Base-by-base conservation (phyloP, 2,797 vertebrate species). In the Molossus alvarezi region DNA sequence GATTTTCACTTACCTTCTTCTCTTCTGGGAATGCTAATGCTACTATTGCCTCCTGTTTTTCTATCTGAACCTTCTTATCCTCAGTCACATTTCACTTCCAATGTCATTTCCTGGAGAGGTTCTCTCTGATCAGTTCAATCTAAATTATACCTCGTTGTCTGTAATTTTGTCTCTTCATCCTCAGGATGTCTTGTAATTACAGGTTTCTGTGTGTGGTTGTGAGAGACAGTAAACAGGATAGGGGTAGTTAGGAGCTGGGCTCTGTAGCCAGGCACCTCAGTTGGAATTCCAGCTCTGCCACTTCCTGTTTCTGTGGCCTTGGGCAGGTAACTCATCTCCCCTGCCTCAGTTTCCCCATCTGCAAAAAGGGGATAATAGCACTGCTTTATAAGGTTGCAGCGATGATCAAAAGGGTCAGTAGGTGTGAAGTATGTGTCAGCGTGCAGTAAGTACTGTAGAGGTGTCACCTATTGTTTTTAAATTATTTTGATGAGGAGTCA, bases 261-360 rank as follows among this genome's bases (percentile, higher is more conserved):
- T 69, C 69, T 72, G 79, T 37, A 82, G 69, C 60, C 4, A 62
- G 55, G 41, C 29, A 21, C 51, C 48, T 58, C 0, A 8, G 18
- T 9, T 72, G 58, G 69, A 90, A 90, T 57, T 86, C 90, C n/a
- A 17, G 23, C 64, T 29, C 37, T 60, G 77, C 72, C 53, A 18
- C 13, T 96, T 88, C 85, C 90, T 95, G 4, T 17, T 21, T 53
- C 1, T 64, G 62, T 88, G 84, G 53, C 60, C 62, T 95, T n/a
- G 53, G 94, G 85, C 45, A 55, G 75, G 51, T 97, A 91, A 97
- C 41, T 95, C 92, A 84, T 4, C 33, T 48, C 82, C 6, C 53
- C 27, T 73, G 65, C 79, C 73, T 92, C 69, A 23, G 55, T 97
- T 84, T 89, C 69, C 72, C 60, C 57, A 60, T 83, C 55, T 89